These are phyloP conservation scores for Danaus chrysippus DNA, from an alignment of 2,888 invertebrate genomes.

Conservation along the genomic window DNA sequence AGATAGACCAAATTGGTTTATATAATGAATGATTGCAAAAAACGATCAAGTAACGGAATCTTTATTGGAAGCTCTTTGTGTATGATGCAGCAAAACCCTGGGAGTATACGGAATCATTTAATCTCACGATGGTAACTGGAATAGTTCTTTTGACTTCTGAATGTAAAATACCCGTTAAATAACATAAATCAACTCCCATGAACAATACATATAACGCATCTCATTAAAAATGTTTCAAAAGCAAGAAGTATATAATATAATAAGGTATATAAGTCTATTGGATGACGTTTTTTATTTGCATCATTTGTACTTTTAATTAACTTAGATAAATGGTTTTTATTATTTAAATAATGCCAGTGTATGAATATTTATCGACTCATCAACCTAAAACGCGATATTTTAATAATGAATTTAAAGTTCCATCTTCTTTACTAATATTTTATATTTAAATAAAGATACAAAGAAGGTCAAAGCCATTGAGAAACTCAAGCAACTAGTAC, in stretches of 20 bases:
- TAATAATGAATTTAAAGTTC: too few relatives aligned
- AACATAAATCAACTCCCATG: not conserved
- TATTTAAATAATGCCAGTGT: too few relatives aligned
- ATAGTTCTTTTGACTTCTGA: conserved; percentile 49
- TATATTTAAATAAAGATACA: conserved; percentile 9
- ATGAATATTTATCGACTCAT: too few relatives aligned
- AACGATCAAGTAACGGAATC: conserved; percentile 41
- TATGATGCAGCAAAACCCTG: conserved; percentile 41
- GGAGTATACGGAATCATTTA: conserved; percentile 40
- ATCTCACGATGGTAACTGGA: conserved; percentile 59
- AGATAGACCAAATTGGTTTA: conserved; percentile 17
- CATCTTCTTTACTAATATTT: not conserved
- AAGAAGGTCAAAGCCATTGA: conserved; percentile 17
- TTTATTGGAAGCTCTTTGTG: conserved; percentile 38
- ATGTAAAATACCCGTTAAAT: conserved; percentile 36
- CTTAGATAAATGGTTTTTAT: too few relatives aligned
- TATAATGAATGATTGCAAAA: conserved; percentile 30
- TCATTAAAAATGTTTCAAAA: not conserved
- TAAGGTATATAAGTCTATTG: too few relatives aligned
- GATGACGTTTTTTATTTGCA: too few relatives aligned
- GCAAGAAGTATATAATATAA: too few relatives aligned
- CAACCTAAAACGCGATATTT: too few relatives aligned
- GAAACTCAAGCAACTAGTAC: conserved; percentile 16
- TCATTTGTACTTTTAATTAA: too few relatives aligned
- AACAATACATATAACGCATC: not conserved